These are phyloP conservation scores for Synanthedon vespiformis DNA, from an alignment of 2,888 invertebrate genomes.

Conservation along the genomic window DNA sequence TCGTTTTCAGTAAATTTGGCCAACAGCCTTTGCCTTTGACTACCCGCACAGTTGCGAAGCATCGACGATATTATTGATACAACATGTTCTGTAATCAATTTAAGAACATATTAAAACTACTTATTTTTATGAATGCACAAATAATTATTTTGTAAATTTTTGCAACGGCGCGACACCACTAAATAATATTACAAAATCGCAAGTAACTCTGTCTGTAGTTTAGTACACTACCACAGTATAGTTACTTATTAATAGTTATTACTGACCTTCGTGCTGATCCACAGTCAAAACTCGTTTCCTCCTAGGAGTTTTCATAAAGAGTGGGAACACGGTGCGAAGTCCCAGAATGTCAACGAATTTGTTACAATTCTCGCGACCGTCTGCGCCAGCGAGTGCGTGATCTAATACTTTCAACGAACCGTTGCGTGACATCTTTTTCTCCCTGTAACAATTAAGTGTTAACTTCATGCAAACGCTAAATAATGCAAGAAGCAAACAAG, in stretches of 20 bases:
- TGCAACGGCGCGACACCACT: background rate
- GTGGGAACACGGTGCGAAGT: slow-evolving; percentile 94
- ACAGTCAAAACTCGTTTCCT: slow-evolving; percentile 83
- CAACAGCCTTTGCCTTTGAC: slow-evolving; percentile 89
- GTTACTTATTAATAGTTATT: too few relatives aligned
- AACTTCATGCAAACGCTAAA: too few relatives aligned
- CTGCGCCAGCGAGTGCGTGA: slow-evolving; percentile 93
- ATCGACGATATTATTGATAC: slow-evolving; percentile 93
- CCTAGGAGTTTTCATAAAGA: slow-evolving; percentile 99
- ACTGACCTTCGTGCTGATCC: slow-evolving; percentile 89
- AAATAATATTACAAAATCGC: background rate
- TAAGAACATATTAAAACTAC: too few relatives aligned
- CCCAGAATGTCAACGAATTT: slow-evolving; percentile 99
- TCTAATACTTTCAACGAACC: slow-evolving; percentile 98
- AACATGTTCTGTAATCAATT: slow-evolving; percentile 80
- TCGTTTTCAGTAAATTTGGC: slow-evolving; percentile 98
- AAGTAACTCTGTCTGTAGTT: background rate
- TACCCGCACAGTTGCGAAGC: slow-evolving; percentile 91
- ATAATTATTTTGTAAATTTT: background rate
- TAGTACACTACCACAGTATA: too few relatives aligned
- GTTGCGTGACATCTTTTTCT: slow-evolving; percentile 96
- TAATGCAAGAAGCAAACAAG: too few relatives aligned
- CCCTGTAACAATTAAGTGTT: slow-evolving; percentile 41
- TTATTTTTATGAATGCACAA: too few relatives aligned
- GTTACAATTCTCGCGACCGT: slow-evolving; percentile 95